Evolutionary conservation across 2,797 vertebrate species (phyloP).

Genomic region (Coilia nasus): DNA sequence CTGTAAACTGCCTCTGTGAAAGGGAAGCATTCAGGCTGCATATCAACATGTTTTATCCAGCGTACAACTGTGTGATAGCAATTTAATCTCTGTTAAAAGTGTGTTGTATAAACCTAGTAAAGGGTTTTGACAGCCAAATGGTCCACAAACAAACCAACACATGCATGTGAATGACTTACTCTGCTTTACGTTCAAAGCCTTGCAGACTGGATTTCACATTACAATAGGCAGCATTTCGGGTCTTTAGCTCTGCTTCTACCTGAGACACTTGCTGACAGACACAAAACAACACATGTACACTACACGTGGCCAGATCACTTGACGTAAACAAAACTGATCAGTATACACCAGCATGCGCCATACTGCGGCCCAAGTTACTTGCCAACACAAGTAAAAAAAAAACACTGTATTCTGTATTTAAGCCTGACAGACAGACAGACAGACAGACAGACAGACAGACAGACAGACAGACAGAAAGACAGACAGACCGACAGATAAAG

Average conservation of each 20-base stretch:
- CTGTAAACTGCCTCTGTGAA: conserved; percentile 81
- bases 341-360: too few species aligned
- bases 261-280: conserved; percentile 85
- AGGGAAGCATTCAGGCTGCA: conserved; percentile 2
- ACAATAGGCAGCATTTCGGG: conserved; percentile 78
- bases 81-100: background rate
- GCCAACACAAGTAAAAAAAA: too few species aligned
- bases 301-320: background rate
- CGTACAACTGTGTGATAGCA: background rate
- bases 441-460: too few species aligned
- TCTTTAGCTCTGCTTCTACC: conserved; percentile 87
- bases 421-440: background rate
- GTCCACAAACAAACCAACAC: background rate
- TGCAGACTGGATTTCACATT: conserved; percentile 82
- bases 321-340: too few species aligned
- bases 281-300: conserved; percentile 31
- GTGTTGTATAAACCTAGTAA: background rate
- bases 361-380: too few species aligned
- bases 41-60: background rate
- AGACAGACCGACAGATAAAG: too few species aligned
- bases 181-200: conserved; percentile 76
- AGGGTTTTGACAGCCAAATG: background rate
- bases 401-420: too few species aligned
- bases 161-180: conserved; percentile 74
- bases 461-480: too few species aligned